Conservation (phyloP, 2,888 invertebrate species). For the Furcula furcula region DNA sequence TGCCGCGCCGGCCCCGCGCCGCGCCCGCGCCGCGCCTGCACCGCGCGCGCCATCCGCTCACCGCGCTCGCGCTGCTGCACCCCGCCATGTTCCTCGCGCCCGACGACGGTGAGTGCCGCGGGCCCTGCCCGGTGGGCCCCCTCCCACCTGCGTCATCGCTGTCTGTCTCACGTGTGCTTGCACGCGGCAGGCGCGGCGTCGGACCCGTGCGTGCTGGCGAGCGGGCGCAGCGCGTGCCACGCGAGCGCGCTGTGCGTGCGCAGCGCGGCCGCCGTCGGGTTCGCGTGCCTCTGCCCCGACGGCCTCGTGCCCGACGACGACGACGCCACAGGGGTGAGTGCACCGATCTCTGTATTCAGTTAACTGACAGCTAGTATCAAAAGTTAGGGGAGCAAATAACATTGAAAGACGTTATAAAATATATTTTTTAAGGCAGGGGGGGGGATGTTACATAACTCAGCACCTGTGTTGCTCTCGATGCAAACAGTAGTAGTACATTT, state of each 20-base stretch:
- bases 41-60: constrained; percentile 22
- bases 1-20: constrained; percentile 38
- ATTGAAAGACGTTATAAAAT: too few species aligned
- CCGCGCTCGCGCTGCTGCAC: constrained; percentile 48
- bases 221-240: constrained; percentile 68
- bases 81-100: constrained; percentile 28
- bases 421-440: too few species aligned
- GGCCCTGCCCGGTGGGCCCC: neutral
- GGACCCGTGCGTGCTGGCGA: constrained; percentile 81
- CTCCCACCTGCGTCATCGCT: constrained; percentile 35
- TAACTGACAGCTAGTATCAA: too few species aligned
- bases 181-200: constrained; percentile 37
- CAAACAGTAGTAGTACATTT: too few species aligned
- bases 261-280: constrained; percentile 58
- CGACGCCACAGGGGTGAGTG: constrained; percentile 30
- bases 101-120: constrained; percentile 18
- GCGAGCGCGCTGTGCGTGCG: constrained; percentile 83
- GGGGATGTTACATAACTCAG: too few species aligned
- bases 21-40: constrained; percentile 8
- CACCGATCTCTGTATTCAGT: too few species aligned
- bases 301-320: constrained; percentile 55
- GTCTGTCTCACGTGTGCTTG: constrained; percentile 8
- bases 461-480: too few species aligned
- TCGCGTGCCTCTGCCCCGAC: constrained; percentile 81
- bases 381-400: too few species aligned